These are phyloP conservation scores for Eclectus roratus DNA, from an alignment of 2,113 vertebrate genomes.

Conservation along the genomic window DNA sequence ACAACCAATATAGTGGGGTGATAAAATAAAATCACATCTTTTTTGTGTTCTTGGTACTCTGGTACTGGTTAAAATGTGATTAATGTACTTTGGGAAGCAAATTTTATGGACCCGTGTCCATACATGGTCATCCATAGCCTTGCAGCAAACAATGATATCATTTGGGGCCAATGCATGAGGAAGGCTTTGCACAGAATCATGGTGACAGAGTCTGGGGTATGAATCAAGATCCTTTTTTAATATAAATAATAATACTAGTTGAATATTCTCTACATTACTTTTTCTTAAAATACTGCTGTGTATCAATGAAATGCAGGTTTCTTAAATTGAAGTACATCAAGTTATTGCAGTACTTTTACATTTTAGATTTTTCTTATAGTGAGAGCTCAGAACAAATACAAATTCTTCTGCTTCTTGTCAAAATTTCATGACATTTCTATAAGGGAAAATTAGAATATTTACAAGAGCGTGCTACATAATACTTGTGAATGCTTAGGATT, in stretches of 20 bases:
- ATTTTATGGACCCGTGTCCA: neutral
- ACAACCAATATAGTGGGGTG: rapidly evolving
- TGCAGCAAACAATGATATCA: neutral
- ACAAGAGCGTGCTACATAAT: neutral
- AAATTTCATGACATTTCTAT: neutral
- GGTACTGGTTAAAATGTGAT: neutral
- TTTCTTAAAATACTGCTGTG: neutral
- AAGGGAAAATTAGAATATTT: neutral
- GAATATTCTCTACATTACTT: neutral
- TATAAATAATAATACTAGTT: neutral
- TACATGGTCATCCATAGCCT: neutral
- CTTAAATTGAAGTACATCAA: neutral
- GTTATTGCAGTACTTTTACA: neutral
- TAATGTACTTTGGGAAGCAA: neutral
- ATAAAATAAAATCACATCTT: neutral
- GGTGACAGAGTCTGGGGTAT: neutral
- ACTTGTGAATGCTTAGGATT: neutral
- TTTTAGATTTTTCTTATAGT: neutral
- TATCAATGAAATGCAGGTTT: neutral
- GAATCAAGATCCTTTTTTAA: neutral
- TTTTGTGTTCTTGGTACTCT: neutral
- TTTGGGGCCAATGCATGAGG: neutral
- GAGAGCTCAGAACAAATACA: neutral
- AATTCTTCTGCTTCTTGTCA: neutral
- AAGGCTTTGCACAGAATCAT: neutral